Evolutionary conservation across 2,888 invertebrate species (phyloP).

Genomic region (Leucozona laternaria): DNA sequence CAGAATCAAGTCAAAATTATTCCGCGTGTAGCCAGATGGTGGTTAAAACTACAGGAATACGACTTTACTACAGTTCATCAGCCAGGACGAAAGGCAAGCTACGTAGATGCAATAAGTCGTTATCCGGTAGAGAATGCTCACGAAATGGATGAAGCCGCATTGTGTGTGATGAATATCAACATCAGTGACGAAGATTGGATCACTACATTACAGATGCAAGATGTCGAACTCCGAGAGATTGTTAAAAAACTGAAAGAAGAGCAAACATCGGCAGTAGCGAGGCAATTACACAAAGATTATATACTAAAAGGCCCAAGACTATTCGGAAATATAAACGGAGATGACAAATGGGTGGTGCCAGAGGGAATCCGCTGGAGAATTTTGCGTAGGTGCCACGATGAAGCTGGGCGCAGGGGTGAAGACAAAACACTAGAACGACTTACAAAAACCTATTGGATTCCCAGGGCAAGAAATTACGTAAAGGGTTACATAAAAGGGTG

Average conservation of each 20-base stretch:
- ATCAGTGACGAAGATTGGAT: constrained; percentile 18
- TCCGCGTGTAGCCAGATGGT: constrained; percentile 7
- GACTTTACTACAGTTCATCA: not conserved
- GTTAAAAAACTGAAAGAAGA: not conserved
- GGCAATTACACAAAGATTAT: not conserved
- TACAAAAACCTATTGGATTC: no score
- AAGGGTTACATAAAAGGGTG: no score
- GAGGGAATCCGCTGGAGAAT: no score
- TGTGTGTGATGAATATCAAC: constrained; percentile 24
- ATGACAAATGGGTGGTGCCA: not conserved
- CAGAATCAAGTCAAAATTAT: constrained; percentile 1
- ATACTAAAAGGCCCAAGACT: not conserved
- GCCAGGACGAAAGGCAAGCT: not conserved
- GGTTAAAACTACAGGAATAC: not conserved
- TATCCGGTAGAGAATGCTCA: not conserved
- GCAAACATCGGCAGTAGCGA: not conserved
- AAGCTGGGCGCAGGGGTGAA: no score
- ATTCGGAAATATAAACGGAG: not conserved
- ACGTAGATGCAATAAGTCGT: constrained; percentile 18
- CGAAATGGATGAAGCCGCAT: constrained; percentile 9
- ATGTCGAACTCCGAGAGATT: not conserved
- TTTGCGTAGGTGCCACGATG: no score
- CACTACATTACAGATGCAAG: not conserved
- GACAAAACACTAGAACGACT: no score
- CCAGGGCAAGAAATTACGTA: no score